These are phyloP conservation scores for Mayetiola destructor DNA, from an alignment of 2,888 invertebrate genomes.

Conservation along the genomic window DNA sequence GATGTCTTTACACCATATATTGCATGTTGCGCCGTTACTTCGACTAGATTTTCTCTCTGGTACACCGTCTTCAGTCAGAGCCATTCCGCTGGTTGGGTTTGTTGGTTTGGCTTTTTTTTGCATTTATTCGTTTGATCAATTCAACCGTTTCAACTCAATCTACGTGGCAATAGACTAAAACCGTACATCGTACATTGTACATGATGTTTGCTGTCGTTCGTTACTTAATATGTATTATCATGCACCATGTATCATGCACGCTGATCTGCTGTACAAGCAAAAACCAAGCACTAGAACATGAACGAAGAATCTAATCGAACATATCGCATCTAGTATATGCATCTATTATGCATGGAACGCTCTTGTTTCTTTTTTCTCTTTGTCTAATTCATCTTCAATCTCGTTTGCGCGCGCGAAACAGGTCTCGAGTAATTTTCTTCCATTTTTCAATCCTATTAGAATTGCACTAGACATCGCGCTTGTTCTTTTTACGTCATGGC, in stretches of 20 bases:
- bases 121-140: too few species aligned
- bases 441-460: not conserved
- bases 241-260: too few species aligned
- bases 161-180: not conserved
- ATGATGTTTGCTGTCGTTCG: conserved; percentile 6
- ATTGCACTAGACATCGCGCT: not conserved
- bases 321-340: conserved; percentile 3
- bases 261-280: too few species aligned
- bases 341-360: not conserved
- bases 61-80: too few species aligned
- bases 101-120: too few species aligned
- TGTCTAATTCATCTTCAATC: too few species aligned
- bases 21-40: conserved; percentile 10
- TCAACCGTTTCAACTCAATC: too few species aligned
- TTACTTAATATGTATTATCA: conserved; percentile 5
- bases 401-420: too few species aligned
- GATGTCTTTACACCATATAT: conserved; percentile 3
- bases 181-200: too few species aligned
- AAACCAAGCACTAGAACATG: too few species aligned
- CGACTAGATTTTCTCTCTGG: conserved; percentile 1
- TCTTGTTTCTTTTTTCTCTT: not conserved
- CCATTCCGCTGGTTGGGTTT: too few species aligned
- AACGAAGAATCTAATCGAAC: conserved; percentile 12
- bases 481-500: not conserved
- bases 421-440: not conserved